phyloP scores from a whole-genome alignment of 2,113 vertebrate genomes.

The Strix uralensis region DNA sequence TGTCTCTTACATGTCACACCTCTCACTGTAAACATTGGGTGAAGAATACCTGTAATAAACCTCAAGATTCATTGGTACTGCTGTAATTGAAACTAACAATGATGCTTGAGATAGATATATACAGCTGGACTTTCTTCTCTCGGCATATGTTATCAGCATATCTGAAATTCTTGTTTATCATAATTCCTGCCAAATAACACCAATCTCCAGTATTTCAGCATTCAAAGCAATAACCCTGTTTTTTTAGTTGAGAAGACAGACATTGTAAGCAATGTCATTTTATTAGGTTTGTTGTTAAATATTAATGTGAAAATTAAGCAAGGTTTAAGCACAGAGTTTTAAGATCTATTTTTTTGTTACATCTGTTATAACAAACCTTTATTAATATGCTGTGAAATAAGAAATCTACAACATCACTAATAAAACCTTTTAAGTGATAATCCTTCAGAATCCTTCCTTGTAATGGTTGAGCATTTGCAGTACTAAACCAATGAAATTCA shows the following conservation, averaged over 20 bases:
- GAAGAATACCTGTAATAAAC: neutral
- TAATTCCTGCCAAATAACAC: neutral
- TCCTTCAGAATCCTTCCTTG: slow-evolving; percentile 60
- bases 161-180: neutral
- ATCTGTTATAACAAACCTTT: slow-evolving; percentile 39
- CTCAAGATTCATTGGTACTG: neutral
- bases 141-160: neutral
- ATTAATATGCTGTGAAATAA: slow-evolving; percentile 68
- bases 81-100: neutral
- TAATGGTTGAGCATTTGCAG: slow-evolving; percentile 44
- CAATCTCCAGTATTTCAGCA: neutral
- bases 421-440: slow-evolving; percentile 64
- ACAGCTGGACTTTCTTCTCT: neutral
- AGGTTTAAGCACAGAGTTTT: slow-evolving; percentile 30
- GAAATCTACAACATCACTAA: slow-evolving; percentile 46
- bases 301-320: slow-evolving; percentile 54
- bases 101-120: neutral
- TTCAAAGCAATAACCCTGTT: neutral
- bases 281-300: slow-evolving; percentile 26
- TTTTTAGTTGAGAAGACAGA: neutral
- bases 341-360: slow-evolving; percentile 59
- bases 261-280: neutral
- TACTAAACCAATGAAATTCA: slow-evolving; percentile 71
- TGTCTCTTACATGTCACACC: neutral
- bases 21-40: neutral